These are phyloP conservation scores for Enteromius mattozi DNA, from an alignment of 2,797 vertebrate genomes.

Conservation along the genomic window DNA sequence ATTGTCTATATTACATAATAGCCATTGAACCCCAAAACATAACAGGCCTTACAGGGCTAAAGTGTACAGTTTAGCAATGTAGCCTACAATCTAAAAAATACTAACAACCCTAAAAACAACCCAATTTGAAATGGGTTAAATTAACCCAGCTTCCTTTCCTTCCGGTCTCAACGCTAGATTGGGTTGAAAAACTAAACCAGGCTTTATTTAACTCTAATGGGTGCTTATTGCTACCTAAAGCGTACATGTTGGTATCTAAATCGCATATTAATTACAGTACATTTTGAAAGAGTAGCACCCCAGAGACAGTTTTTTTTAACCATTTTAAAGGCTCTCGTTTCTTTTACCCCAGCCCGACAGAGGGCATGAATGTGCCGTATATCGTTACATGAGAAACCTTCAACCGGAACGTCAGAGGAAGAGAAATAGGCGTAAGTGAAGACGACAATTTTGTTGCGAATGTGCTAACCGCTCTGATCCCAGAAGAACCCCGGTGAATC, in stretches of 20 bases:
- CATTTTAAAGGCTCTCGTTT: background rate
- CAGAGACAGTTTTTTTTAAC: background rate
- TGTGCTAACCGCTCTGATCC: background rate
- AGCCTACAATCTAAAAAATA: background rate
- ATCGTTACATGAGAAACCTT: background rate
- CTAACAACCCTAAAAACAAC: background rate
- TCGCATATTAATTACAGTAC: background rate
- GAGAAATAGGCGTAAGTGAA: slow-evolving; percentile 38
- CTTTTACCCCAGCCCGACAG: slow-evolving; percentile 42
- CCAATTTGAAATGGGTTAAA: background rate
- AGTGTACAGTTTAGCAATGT: background rate
- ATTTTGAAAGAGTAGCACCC: background rate
- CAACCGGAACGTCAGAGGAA: slow-evolving; percentile 41
- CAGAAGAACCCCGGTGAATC: slow-evolving; percentile 7
- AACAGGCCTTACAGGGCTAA: background rate
- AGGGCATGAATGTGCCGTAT: slow-evolving; percentile 27
- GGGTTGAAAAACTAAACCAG: background rate
- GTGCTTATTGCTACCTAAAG: background rate
- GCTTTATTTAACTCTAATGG: background rate
- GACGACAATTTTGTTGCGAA: slow-evolving; percentile 26
- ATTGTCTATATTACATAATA: background rate
- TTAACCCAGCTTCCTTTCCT: background rate
- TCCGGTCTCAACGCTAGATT: background rate
- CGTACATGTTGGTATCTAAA: background rate
- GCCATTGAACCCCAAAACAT: background rate